Evolutionary conservation across 2,888 invertebrate genomes (phyloP).

Genomic region (Drosophila nr. fundita): DNA sequence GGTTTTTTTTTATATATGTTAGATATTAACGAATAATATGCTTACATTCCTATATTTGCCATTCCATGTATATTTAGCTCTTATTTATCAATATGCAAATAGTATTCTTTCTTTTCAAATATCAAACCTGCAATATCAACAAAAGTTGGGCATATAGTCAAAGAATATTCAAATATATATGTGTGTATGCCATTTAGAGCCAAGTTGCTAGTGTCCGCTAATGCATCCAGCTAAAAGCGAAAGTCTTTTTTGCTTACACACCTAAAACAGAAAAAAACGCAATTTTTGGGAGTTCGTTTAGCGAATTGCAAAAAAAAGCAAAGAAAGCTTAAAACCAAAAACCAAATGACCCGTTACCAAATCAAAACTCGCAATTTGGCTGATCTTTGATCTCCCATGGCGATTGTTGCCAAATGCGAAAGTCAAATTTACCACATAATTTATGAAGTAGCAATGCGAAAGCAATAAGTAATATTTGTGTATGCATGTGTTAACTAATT

Average conservation of each 20-base stretch:
- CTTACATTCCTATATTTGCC: background rate
- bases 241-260: slow-evolving; percentile 26
- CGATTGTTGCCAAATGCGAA: slow-evolving; percentile 13
- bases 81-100: slow-evolving; percentile 7
- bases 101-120: background rate
- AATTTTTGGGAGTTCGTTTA: background rate
- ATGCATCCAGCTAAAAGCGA: slow-evolving; percentile 46
- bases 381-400: slow-evolving; percentile 19
- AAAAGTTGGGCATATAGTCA: slow-evolving; percentile 9
- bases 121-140: slow-evolving; percentile 1
- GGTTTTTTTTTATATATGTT: background rate
- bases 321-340: slow-evolving; percentile 1
- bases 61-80: background rate
- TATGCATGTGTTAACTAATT: background rate
- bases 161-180: background rate
- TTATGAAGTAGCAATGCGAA: slow-evolving; percentile 7
- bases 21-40: background rate
- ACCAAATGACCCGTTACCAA: slow-evolving; percentile 3
- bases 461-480: slow-evolving; percentile 5
- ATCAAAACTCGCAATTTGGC: slow-evolving; percentile 3
- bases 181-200: background rate
- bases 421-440: slow-evolving; percentile 6
- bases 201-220: slow-evolving; percentile 34
- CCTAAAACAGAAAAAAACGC: background rate
- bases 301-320: slow-evolving; percentile 10